These are phyloP conservation scores for Pinna nobilis DNA, from an alignment of 1,140 invertebrate species.

Conservation along the genomic window DNA sequence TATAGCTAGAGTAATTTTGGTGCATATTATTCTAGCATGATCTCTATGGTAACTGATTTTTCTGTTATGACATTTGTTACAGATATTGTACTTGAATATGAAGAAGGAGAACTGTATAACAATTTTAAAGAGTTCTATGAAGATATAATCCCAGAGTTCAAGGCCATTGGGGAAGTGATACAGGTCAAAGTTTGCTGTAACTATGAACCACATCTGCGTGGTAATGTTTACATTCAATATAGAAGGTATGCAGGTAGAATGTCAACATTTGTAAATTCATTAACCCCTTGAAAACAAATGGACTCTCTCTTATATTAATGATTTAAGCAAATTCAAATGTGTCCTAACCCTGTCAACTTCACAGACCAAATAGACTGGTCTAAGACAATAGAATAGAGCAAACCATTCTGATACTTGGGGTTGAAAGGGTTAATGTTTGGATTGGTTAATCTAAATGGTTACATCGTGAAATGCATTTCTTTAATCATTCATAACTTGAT, in stretches of 20 bases:
- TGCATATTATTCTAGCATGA: background rate
- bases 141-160: conserved; percentile 89
- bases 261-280: too few species aligned
- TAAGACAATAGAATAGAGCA: too few species aligned
- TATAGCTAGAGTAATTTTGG: background rate
- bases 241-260: conserved; percentile 76
- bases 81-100: conserved; percentile 89
- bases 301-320: too few species aligned
- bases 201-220: conserved; percentile 88
- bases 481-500: too few species aligned
- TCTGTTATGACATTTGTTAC: conserved; percentile 14
- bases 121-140: conserved; percentile 92
- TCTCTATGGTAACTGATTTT: background rate
- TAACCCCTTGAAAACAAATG: too few species aligned
- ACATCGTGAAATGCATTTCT: too few species aligned
- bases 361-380: too few species aligned
- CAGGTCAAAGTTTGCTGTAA: conserved; percentile 93
- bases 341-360: too few species aligned
- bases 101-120: conserved; percentile 85
- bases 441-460: too few species aligned
- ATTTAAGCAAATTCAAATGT: too few species aligned
- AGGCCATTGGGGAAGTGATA: conserved; percentile 85
- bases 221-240: conserved; percentile 94
- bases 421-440: too few species aligned
- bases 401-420: too few species aligned